Evolutionary conservation across 2,113 vertebrate genomes (phyloP), one percentile per base, ranked within the genome.

Genomic region (Trichechus manatus): DNA sequence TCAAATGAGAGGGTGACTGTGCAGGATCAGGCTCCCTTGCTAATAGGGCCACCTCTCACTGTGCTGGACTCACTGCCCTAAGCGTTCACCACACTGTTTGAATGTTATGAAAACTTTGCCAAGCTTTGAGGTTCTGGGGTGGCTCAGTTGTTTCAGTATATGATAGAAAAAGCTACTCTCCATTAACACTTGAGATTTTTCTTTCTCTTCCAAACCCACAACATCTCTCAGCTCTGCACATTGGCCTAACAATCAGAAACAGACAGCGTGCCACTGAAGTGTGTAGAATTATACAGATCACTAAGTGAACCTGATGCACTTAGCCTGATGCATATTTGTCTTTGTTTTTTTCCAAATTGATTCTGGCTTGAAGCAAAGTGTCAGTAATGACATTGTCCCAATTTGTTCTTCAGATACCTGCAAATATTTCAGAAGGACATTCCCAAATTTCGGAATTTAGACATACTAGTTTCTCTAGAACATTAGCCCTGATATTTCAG

Each of bases 341-440:
- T 77, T 20, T 50, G 15, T 31, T 50, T n/a, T 53, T 42, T 23
- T 63, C 5, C n/a, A 82, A 72, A 15, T 89, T 84, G 42, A 42
- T 83, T 96, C 80, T 92, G 42, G 29, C 78, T 95, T 83, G 56
- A 87, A 93, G 50, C 42, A 59, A 92, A 93, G 31, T 83, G 22
- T 94, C 63, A 89, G 39, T 72, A 59, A 75, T 47, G 29, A 2
- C 84, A 96, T 85, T 81, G 83, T 89, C 89, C 44, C 39, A 84
- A 63, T 94, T 82, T 94, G 44, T 63, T 95, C 77, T 84, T 94
- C 11, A 31, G 42, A 56, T 83, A 79, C 87, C 95, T 95, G 70
- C 56, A 93, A 96, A 95, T 80, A 89, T 59, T 27, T 80, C 80
- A 92, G 63, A 84, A 93, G n/a, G 87, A 87, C 75, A 29, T 92